A percentile compares a stretch with the other conserved stretches of the same genome.
These are phyloP conservation scores for Drosophila sordidula DNA, from an alignment of 2,888 invertebrate genomes.

Conservation along the genomic window DNA sequence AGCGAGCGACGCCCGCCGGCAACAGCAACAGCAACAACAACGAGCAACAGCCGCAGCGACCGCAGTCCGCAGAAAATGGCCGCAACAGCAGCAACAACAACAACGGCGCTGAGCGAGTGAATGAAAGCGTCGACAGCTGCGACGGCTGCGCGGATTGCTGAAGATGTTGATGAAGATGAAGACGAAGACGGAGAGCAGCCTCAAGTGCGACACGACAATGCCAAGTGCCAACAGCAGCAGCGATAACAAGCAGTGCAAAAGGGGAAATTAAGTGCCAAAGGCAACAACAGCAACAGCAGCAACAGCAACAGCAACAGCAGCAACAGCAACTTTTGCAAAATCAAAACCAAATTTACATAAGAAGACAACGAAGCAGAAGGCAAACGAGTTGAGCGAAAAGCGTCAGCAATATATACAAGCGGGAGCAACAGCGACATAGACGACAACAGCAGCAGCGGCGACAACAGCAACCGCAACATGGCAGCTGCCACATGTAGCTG, in stretches of 20 bases:
- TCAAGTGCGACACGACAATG: conserved; percentile 52
- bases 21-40: conserved; percentile 14
- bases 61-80: conserved; percentile 63
- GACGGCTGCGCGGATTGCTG: conserved; percentile 46
- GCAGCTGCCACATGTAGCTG: conserved; percentile 35
- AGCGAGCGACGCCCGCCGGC: conserved; percentile 46
- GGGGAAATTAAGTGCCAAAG: conserved; percentile 63
- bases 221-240: conserved; percentile 54
- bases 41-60: conserved; percentile 10
- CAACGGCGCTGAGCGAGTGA: conserved; percentile 49
- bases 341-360: conserved; percentile 64
- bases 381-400: conserved; percentile 18
- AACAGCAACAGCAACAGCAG: conserved; percentile 17
- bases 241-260: conserved; percentile 38
- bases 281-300: conserved; percentile 34
- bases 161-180: conserved; percentile 50
- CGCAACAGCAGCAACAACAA: conserved; percentile 35
- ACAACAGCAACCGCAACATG: conserved; percentile 44
- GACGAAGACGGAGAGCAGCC: conserved; percentile 51
- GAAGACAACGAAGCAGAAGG: conserved; percentile 35
- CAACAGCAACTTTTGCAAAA: conserved; percentile 36
- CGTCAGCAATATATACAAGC: conserved; percentile 40
- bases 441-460: conserved; percentile 3
- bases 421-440: conserved; percentile 12
- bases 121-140: conserved; percentile 50